Conservation (phyloP, 2,888 invertebrate genomes). For the Tribolium freemani region DNA sequence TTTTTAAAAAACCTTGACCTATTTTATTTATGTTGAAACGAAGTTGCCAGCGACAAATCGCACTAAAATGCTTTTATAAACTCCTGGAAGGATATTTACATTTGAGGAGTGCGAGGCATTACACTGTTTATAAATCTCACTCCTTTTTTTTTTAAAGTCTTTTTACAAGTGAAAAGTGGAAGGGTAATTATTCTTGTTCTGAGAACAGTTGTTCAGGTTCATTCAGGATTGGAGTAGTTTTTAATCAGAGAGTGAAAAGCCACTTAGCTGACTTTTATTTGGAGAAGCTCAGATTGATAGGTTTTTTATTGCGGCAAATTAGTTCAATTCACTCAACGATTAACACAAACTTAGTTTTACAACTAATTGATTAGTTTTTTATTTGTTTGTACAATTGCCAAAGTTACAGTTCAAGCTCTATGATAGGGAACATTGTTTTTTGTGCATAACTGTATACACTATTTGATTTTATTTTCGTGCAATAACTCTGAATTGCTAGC, state of each 20-base stretch:
- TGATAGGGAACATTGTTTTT: too few relatives aligned
- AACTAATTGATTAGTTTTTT: too few relatives aligned
- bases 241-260: neutral
- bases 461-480: neutral
- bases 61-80: neutral
- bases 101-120: neutral
- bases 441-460: too few relatives aligned
- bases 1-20: constrained; percentile 17
- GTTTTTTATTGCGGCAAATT: neutral
- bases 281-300: neutral
- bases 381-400: too few relatives aligned
- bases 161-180: neutral
- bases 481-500: neutral
- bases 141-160: neutral
- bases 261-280: neutral
- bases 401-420: too few relatives aligned
- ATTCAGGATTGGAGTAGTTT: neutral
- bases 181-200: neutral
- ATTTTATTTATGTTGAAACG: neutral
- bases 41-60: neutral
- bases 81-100: neutral
- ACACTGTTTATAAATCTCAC: neutral
- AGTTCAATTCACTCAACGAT: neutral
- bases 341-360: neutral
- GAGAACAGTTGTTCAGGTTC: neutral